Conservation (phyloP, 2,888 invertebrate genomes). For the Cryptocheilus praepositus region DNA sequence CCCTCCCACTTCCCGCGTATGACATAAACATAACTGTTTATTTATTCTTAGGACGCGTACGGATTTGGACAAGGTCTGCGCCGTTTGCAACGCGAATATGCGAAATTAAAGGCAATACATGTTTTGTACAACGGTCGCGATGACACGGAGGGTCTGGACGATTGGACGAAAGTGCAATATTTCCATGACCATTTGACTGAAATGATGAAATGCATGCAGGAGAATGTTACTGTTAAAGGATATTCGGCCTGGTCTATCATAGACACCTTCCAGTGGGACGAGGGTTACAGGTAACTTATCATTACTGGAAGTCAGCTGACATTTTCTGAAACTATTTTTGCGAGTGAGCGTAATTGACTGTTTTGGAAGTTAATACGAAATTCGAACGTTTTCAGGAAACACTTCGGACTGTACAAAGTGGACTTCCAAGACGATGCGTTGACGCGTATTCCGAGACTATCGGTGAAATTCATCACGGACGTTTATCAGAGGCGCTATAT, state of each 20-base stretch:
- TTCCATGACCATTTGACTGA: slow-evolving; percentile 61
- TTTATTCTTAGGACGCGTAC: slow-evolving; percentile 77
- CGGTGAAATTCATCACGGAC: slow-evolving; percentile 77
- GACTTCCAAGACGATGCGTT: slow-evolving; percentile 78
- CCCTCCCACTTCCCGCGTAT: too few relatives aligned
- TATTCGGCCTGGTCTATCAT: slow-evolving; percentile 88
- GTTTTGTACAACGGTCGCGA: slow-evolving; percentile 80
- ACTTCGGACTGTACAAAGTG: slow-evolving; percentile 83
- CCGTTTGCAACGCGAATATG: slow-evolving; percentile 76
- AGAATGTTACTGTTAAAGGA: slow-evolving; percentile 71
- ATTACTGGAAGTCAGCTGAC: slow-evolving; percentile 13
- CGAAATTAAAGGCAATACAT: slow-evolving; percentile 67
- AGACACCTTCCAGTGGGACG: slow-evolving; percentile 89
- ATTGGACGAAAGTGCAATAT: slow-evolving; percentile 74
- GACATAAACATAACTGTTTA: too few relatives aligned
- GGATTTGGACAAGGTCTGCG: slow-evolving; percentile 78
- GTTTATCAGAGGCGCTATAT: slow-evolving; percentile 71
- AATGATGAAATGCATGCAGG: slow-evolving; percentile 51
- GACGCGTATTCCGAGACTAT: slow-evolving; percentile 80
- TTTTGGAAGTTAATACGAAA: background rate
- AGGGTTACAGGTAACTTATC: slow-evolving; percentile 82
- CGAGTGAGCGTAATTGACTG: slow-evolving; percentile 8
- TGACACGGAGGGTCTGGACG: slow-evolving; percentile 75
- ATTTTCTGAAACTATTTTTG: too few relatives aligned
- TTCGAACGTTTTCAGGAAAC: slow-evolving; percentile 32